phyloP scores from a whole-genome alignment of 2,113 vertebrate species.

The Condylura cristata region DNA sequence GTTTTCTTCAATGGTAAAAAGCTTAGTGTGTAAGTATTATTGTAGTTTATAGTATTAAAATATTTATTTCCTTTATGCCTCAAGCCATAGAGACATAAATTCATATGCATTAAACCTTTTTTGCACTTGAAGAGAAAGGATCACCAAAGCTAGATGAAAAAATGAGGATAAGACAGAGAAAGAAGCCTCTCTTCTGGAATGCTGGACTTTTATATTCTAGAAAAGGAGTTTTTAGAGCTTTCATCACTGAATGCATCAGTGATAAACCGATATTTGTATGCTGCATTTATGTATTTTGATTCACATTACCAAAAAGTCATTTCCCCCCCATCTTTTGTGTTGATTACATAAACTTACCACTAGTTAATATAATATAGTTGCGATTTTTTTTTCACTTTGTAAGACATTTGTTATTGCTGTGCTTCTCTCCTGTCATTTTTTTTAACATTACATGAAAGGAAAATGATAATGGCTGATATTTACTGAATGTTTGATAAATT shows the following conservation, averaged over 20 bases:
- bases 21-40: background rate
- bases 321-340: background rate
- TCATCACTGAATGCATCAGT: background rate
- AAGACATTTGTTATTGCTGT: slow-evolving; percentile 13
- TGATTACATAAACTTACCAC: background rate
- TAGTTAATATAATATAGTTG: background rate
- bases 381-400: slow-evolving; percentile 47
- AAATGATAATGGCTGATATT: background rate
- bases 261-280: background rate
- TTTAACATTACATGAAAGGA: background rate
- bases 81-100: background rate
- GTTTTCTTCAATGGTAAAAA: background rate
- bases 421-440: slow-evolving; percentile 5
- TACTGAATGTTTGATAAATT: background rate
- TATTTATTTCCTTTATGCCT: background rate
- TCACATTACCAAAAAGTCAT: background rate
- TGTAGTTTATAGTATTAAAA: background rate
- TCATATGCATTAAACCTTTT: slow-evolving; percentile 1
- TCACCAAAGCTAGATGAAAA: background rate
- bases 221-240: background rate
- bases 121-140: background rate
- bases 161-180: background rate
- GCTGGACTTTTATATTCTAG: background rate
- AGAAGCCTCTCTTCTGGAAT: background rate
- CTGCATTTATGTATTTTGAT: background rate